Conservation (phyloP, 2,113 vertebrate species). For the Rana temporaria region DNA sequence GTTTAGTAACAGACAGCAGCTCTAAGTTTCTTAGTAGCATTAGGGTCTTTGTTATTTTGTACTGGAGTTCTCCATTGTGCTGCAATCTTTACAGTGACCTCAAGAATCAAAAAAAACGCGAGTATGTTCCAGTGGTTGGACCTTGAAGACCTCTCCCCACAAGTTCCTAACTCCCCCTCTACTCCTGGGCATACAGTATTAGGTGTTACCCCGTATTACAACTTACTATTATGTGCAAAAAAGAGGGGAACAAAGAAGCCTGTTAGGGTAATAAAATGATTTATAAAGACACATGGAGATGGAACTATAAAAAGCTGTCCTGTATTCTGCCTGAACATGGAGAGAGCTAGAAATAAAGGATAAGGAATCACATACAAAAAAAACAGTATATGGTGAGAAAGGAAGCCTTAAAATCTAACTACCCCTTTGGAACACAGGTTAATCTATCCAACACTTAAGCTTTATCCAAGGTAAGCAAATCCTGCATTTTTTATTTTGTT, state of each 20-base stretch:
- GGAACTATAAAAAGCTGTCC: conserved; percentile 1
- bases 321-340: not conserved
- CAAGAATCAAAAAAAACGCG: conserved; percentile 15
- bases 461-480: conserved; percentile 20
- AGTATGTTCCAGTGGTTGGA: conserved; percentile 51
- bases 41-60: not conserved
- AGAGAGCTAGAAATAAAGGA: not conserved
- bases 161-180: not conserved
- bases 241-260: not conserved
- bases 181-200: conserved; percentile 18
- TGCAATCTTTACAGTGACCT: conserved; percentile 41
- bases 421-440: conserved; percentile 11
- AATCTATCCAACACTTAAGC: conserved; percentile 9
- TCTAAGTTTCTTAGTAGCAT: conserved; percentile 8
- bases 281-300: conserved; percentile 18
- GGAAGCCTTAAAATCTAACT: not conserved
- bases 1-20: conserved; percentile 4
- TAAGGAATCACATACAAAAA: conserved; percentile 8
- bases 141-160: conserved; percentile 15
- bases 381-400: not conserved
- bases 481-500: conserved; percentile 24
- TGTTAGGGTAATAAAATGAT: conserved; percentile 27
- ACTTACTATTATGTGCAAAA: conserved; percentile 10
- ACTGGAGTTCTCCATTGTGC: conserved; percentile 10
- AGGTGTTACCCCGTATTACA: conserved; percentile 1